phyloP scores from a whole-genome alignment of 2,888 invertebrate genomes.

The Trichacis sp. region DNA sequence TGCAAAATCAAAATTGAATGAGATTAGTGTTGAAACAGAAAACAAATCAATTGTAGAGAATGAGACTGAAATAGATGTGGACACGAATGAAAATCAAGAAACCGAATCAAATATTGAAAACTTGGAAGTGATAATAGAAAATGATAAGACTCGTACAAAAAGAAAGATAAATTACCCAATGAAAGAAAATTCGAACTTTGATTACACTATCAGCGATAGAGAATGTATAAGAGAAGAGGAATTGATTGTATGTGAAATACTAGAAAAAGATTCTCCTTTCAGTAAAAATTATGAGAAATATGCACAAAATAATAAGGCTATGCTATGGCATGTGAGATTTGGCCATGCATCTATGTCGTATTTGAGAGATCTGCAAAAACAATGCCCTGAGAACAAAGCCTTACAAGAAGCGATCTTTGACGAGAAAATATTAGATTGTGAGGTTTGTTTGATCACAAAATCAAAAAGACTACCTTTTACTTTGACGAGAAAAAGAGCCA shows the following conservation, averaged over 20 bases:
- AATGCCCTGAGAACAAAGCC: conserved; percentile 24
- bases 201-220: conserved; percentile 7
- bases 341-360: conserved; percentile 41
- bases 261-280: conserved; percentile 10
- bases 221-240: conserved; percentile 2
- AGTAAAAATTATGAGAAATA: conserved; percentile 1
- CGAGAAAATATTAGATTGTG: conserved; percentile 40
- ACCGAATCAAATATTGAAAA: too few relatives aligned
- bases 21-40: too few relatives aligned
- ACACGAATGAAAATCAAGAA: too few relatives aligned
- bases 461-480: conserved; percentile 44
- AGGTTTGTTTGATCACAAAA: conserved; percentile 43
- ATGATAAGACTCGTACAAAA: too few relatives aligned
- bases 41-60: too few relatives aligned
- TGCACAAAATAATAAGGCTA: conserved; percentile 22
- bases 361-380: conserved; percentile 19
- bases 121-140: too few relatives aligned
- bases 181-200: conserved; percentile 8
- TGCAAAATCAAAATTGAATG: too few relatives aligned
- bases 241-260: conserved; percentile 5
- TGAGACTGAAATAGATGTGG: too few relatives aligned
- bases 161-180: too few relatives aligned
- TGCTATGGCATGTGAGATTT: conserved; percentile 47
- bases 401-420: conserved; percentile 35
- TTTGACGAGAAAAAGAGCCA: conserved; percentile 22